These are phyloP conservation scores for Plectropomus leopardus DNA, from an alignment of 2,113 vertebrate genomes.

Conservation along the genomic window DNA sequence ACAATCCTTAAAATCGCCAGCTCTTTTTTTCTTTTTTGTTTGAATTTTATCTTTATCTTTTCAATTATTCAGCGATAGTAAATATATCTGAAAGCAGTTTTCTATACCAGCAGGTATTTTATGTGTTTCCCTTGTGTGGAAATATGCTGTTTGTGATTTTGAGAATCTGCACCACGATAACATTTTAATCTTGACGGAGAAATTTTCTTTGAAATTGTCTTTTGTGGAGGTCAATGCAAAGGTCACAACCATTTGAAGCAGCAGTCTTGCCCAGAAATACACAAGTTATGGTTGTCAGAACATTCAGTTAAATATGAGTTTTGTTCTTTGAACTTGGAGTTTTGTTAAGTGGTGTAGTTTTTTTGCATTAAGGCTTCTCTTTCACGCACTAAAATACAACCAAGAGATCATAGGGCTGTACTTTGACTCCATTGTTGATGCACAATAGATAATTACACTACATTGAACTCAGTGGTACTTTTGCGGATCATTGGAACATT, in stretches of 20 bases:
- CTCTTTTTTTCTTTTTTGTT: not conserved
- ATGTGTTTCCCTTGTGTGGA: not conserved
- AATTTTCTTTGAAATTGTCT: not conserved
- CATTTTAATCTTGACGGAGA: not conserved
- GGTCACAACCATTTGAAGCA: not conserved
- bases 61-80: not conserved
- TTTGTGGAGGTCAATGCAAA: no score
- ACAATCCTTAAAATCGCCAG: not conserved
- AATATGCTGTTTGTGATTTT: not conserved
- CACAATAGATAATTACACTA: conserved; percentile 27
- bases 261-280: not conserved
- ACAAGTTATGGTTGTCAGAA: not conserved
- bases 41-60: not conserved
- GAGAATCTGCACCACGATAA: not conserved
- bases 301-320: not conserved
- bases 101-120: not conserved
- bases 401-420: conserved; percentile 32
- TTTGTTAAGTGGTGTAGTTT: not conserved
- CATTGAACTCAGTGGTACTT: conserved; percentile 19
- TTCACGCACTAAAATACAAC: conserved; percentile 25
- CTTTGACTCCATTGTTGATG: conserved; percentile 30
- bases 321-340: not conserved
- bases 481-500: conserved; percentile 43
- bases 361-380: not conserved
- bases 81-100: not conserved